A percentile compares a stretch with the other conserved stretches of the same genome.
Conservation (phyloP, 1,140 invertebrate species). For the Diploscapter pachys region DNA sequence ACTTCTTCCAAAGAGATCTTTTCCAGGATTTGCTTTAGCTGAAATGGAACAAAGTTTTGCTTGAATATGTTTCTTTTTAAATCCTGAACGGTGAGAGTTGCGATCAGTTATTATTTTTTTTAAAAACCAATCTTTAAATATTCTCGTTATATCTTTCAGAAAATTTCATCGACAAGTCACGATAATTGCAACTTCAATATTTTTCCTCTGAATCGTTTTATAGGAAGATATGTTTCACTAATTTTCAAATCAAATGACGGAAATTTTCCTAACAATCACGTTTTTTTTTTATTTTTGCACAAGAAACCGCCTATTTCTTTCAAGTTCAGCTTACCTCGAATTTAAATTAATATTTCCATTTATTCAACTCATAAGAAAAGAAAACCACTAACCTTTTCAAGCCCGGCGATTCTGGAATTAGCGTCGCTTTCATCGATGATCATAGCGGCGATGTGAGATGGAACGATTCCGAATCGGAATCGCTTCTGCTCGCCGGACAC, state of each 20-base stretch:
- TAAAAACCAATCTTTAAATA: too few species aligned
- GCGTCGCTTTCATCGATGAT: conserved; percentile 28
- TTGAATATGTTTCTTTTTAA: neutral
- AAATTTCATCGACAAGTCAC: too few species aligned
- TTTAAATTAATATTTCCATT: neutral
- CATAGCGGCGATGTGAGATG: conserved; percentile 23
- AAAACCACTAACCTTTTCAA: conserved; percentile 21
- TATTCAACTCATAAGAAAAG: too few species aligned
- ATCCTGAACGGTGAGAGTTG: neutral
- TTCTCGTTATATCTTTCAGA: too few species aligned
- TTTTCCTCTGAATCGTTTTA: too few species aligned
- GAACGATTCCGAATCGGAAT: conserved; percentile 33
- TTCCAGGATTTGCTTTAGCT: conserved; percentile 33
- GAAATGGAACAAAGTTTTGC: neutral
- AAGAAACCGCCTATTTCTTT: too few species aligned
- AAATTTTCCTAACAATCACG: too few species aligned
- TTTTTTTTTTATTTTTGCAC: too few species aligned
- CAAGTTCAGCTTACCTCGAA: neutral
- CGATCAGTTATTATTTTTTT: too few species aligned
- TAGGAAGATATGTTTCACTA: too few species aligned
- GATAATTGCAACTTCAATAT: too few species aligned
- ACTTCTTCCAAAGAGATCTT: conserved; percentile 26
- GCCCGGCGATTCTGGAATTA: conserved; percentile 20
- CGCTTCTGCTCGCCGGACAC: conserved; percentile 28
- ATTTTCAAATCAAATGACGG: too few species aligned